A percentile compares a stretch with the other conserved stretches of the same genome.
These are phyloP conservation scores for Oscheius sp. DNA, from an alignment of 2,888 invertebrate genomes.

Conservation along the genomic window DNA sequence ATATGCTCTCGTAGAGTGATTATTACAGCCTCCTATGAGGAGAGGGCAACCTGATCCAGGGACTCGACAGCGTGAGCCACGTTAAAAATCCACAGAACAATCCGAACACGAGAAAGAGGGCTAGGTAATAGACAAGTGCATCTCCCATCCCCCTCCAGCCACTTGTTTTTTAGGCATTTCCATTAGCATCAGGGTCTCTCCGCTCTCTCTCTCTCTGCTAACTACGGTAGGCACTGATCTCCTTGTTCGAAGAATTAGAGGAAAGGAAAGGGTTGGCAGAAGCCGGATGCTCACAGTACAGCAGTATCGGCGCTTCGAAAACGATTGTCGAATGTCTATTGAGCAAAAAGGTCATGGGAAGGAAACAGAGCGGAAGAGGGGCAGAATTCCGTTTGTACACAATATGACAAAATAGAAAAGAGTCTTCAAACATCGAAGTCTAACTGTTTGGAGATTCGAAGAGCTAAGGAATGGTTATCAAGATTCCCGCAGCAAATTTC, in stretches of 20 bases:
- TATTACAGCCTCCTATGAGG: conserved; percentile 24
- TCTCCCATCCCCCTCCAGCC: neutral
- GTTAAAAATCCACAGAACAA: conserved; percentile 12
- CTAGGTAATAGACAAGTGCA: neutral
- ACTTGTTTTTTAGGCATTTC: conserved; percentile 24
- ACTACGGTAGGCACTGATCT: conserved; percentile 10
- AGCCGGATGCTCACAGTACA: neutral
- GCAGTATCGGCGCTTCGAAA: neutral
- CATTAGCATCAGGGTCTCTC: conserved; percentile 15
- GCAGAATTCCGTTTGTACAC: no score
- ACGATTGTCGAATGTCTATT: no score
- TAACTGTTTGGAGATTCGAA: no score
- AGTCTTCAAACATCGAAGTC: no score
- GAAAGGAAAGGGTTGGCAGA: no score
- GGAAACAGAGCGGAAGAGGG: no score
- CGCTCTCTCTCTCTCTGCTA: conserved; percentile 12
- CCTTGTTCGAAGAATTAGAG: neutral
- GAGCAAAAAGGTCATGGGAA: no score
- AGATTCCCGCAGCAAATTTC: no score
- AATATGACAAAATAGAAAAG: no score
- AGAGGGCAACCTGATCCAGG: conserved; percentile 26
- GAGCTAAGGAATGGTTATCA: no score
- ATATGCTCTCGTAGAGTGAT: conserved; percentile 14
- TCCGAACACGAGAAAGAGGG: neutral
- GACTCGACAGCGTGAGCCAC: neutral